Conservation (phyloP, 2,797 vertebrate genomes). For the Paguma larvata region DNA sequence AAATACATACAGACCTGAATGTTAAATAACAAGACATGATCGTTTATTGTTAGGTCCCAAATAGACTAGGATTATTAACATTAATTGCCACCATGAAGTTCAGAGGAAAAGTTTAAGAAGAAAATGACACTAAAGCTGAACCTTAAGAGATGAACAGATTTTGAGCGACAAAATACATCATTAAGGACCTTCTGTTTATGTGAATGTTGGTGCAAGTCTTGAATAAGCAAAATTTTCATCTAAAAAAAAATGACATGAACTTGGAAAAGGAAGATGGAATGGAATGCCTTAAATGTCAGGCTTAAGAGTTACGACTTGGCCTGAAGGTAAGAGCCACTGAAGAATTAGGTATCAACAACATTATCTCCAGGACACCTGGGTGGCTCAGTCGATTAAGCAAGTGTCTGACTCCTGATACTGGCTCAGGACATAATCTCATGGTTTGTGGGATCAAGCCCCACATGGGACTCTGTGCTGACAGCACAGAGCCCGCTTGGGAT, state of each 20-base stretch:
- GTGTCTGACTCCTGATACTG: too few relatives aligned
- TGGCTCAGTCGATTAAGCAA: too few relatives aligned
- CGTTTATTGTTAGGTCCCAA: not conserved
- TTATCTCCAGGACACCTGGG: too few relatives aligned
- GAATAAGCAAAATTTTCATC: not conserved
- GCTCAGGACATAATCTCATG: too few relatives aligned
- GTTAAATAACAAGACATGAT: not conserved
- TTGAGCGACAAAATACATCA: not conserved
- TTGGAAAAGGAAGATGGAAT: not conserved
- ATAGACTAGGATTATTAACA: not conserved
- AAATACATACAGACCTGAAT: not conserved
- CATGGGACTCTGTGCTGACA: too few relatives aligned
- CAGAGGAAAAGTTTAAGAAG: not conserved
- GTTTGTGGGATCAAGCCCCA: too few relatives aligned
- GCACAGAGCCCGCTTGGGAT: too few relatives aligned
- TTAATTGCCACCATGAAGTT: not conserved
- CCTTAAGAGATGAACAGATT: not conserved
- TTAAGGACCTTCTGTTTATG: not conserved
- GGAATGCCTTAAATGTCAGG: not conserved
- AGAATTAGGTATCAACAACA: not conserved
- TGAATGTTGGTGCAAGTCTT: not conserved
- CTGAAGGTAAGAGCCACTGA: not conserved
- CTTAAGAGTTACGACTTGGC: not conserved
- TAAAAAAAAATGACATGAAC: slow-evolving; percentile 9
- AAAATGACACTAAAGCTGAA: not conserved